Evolutionary conservation across 2,888 invertebrate genomes (phyloP).

Genomic region (Amphipyra tragopoginis): DNA sequence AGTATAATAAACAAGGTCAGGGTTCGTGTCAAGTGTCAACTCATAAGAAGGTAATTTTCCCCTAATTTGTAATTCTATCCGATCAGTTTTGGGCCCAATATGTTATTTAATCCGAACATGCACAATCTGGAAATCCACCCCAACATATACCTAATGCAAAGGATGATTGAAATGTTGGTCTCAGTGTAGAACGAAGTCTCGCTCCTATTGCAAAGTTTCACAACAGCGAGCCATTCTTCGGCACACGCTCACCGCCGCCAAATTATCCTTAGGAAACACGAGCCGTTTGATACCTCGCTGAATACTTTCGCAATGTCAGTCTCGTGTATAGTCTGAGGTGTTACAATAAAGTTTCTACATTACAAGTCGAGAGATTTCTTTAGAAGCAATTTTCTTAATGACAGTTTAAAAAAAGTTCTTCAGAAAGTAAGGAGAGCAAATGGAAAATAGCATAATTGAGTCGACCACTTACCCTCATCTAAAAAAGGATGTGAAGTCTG

Average conservation of each 20-base stretch:
- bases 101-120: neutral
- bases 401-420: no score
- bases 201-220: conserved; percentile 15
- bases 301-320: conserved; percentile 48
- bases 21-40: neutral
- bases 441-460: no score
- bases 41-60: neutral
- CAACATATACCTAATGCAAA: no score
- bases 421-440: no score
- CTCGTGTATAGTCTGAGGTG: neutral
- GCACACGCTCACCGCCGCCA: conserved; percentile 28
- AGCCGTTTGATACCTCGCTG: conserved; percentile 44
- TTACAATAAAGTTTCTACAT: neutral
- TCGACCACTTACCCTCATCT: no score
- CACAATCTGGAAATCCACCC: no score
- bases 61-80: neutral
- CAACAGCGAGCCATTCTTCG: conserved; percentile 36
- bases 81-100: neutral
- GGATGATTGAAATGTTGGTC: neutral
- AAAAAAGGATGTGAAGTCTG: no score
- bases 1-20: neutral
- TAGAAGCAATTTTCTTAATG: no score
- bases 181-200: conserved; percentile 1
- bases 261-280: conserved; percentile 58
- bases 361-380: neutral